These are phyloP conservation scores for Corynorhinus townsendii DNA, from an alignment of 2,113 vertebrate species.

Conservation along the genomic window DNA sequence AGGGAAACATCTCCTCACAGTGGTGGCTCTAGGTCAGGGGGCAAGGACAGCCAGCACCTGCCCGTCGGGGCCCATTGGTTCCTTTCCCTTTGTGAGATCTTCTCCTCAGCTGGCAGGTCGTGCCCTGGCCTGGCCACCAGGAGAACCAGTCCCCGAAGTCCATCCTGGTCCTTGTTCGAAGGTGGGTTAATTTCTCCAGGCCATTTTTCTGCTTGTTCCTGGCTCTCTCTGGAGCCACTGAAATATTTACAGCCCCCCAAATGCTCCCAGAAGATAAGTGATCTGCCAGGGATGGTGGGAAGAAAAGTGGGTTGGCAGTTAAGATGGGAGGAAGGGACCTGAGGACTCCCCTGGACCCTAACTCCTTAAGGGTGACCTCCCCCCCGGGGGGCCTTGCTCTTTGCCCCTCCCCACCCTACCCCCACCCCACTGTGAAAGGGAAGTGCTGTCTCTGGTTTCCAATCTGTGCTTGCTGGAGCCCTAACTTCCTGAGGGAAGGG, in stretches of 20 bases:
- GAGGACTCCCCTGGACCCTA: neutral
- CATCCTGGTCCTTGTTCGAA: neutral
- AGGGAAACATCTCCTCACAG: rapidly evolving
- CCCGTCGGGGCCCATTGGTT: rapidly evolving
- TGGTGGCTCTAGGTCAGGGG: neutral
- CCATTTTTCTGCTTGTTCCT: neutral
- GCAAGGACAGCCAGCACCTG: rapidly evolving
- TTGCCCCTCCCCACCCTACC: no score
- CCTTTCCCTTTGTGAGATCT: neutral
- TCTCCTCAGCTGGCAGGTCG: neutral
- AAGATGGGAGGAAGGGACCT: neutral
- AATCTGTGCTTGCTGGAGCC: neutral
- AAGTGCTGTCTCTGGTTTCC: neutral
- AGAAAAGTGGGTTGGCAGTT: neutral
- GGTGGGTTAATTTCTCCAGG: neutral
- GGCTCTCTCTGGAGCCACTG: neutral
- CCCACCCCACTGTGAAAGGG: neutral
- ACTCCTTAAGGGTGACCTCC: neutral
- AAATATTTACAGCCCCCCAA: neutral
- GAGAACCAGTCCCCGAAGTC: neutral
- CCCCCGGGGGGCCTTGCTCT: neutral
- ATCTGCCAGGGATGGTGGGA: neutral
- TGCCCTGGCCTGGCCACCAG: neutral
- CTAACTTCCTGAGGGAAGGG: neutral
- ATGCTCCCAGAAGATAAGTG: neutral